Evolutionary conservation across 92 coral and sea anemone species (phyloP), one percentile per base, ranked within the genome.

Genomic region (Meandrina meandrites): DNA sequence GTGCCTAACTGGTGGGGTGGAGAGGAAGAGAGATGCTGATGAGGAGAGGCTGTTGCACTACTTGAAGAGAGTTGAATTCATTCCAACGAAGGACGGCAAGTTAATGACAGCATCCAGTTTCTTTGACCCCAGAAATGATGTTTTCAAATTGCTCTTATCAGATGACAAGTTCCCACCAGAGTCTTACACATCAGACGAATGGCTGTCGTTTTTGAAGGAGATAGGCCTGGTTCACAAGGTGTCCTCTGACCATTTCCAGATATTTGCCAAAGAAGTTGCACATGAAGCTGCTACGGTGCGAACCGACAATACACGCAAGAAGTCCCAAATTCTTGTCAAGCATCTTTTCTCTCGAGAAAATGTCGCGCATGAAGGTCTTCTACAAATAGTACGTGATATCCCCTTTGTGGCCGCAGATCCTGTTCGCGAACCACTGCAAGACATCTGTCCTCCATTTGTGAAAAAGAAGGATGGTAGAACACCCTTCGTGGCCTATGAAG

Each of bases 221-320:
- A 48, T 94, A 37, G 98, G 98, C 24, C 92, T 94, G 1, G 82
- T 75, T 54, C 40, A 84, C 71, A 72, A 70, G 28, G 94, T 94
- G 16, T 88, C 79, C 0, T 10, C 32, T 1, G 42, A 81, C 42
- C 77, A 86, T 28, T 90, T 90, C 28, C 7, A 76, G 1, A 34
- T 0, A 16, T 94, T 92, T 86, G 94, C 94, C 14, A 31, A 17
- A n/a, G 86, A 92, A 60, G 90, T 94, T 27, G 93, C 90, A 53
- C 14, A 30, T 1, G 95, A 94, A 83, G 94, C 93, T 40, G 51
- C 19, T 28, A 84, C 86, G 79, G 60, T 30, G 10, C 75, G 62
- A n/a, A 68, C 68, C 5, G 64, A 56, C 16, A 57, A 30, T 40
- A 94, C 95, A 17, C 28, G 86, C 58, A 9, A n/a, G 18, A 92